Percentiles rank a stretch among this genome's conserved stretches.
These are phyloP conservation scores for Druceiella hillmani DNA, from an alignment of 2,888 invertebrate genomes.

Conservation along the genomic window DNA sequence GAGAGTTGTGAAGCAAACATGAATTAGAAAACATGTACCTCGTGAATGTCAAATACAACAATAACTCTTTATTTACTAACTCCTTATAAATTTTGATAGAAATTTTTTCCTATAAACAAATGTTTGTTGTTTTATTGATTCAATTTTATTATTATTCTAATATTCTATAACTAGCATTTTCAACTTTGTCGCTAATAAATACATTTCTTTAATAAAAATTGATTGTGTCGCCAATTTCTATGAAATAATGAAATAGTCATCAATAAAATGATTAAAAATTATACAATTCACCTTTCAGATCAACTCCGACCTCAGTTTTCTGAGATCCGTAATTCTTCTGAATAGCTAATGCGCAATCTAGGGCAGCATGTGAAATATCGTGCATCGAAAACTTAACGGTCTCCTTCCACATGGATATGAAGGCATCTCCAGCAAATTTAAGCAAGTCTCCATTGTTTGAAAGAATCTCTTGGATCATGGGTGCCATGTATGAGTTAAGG, in stretches of 20 bases:
- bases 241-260: not conserved
- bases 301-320: slow-evolving; percentile 56
- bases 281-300: slow-evolving; percentile 51
- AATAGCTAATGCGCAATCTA: slow-evolving; percentile 62
- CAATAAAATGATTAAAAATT: not conserved
- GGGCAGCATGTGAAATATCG: slow-evolving; percentile 56
- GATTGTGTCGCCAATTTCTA: not conserved
- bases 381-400: slow-evolving; percentile 48
- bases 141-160: too few species aligned
- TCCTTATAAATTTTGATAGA: too few species aligned
- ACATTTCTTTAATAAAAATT: slow-evolving; percentile 2
- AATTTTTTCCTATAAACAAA: too few species aligned
- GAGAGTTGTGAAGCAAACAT: too few species aligned
- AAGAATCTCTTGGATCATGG: slow-evolving; percentile 65
- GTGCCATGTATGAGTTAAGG: slow-evolving; percentile 64
- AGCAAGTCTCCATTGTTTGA: slow-evolving; percentile 60
- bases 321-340: slow-evolving; percentile 60
- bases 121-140: too few species aligned
- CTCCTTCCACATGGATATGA: slow-evolving; percentile 62
- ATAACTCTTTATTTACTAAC: too few species aligned
- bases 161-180: too few species aligned
- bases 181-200: too few species aligned
- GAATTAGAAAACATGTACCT: too few species aligned
- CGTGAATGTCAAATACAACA: too few species aligned
- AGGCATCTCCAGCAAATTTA: slow-evolving; percentile 64